A percentile compares a stretch with the other conserved stretches of the same genome.
Evolutionary conservation across 2,888 invertebrate genomes (phyloP).

Genomic region (Meiosimyza decipiens): DNA sequence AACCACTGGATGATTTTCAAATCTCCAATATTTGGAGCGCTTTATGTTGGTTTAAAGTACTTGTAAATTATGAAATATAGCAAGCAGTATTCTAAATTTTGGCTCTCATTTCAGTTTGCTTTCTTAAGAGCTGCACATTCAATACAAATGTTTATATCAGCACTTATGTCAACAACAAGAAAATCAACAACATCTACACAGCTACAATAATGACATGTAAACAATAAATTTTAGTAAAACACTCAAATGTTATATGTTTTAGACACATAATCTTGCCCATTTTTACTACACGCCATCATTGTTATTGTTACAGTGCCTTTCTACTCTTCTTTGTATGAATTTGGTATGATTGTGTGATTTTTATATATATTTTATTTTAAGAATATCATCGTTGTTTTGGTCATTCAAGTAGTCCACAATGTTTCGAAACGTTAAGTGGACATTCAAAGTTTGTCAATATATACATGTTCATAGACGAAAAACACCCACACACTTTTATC

Average conservation of each 20-base stretch:
- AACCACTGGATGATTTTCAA: too few species aligned
- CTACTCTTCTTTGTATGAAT: not conserved
- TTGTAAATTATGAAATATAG: too few species aligned
- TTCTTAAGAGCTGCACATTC: too few species aligned
- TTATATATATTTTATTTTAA: not conserved
- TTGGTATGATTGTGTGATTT: not conserved
- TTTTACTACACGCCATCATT: constrained; percentile 12
- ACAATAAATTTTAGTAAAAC: constrained; percentile 16
- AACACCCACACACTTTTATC: not conserved
- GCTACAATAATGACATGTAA: constrained; percentile 23
- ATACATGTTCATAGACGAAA: not conserved
- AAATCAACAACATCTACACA: constrained; percentile 32
- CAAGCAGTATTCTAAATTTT: too few species aligned
- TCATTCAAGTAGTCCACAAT: constrained; percentile 14
- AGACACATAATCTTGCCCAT: constrained; percentile 12
- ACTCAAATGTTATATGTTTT: constrained; percentile 4
- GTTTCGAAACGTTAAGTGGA: not conserved
- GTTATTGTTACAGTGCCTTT: constrained; percentile 42
- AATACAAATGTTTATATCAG: too few species aligned
- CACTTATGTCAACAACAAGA: not conserved
- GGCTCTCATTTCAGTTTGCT: too few species aligned
- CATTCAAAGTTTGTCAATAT: constrained; percentile 2
- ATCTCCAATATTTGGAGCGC: too few species aligned
- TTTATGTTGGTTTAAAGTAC: too few species aligned
- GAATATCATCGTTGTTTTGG: not conserved